Evolutionary conservation across 2,797 vertebrate genomes (phyloP).

Genomic region (Jordanella pulchra): DNA sequence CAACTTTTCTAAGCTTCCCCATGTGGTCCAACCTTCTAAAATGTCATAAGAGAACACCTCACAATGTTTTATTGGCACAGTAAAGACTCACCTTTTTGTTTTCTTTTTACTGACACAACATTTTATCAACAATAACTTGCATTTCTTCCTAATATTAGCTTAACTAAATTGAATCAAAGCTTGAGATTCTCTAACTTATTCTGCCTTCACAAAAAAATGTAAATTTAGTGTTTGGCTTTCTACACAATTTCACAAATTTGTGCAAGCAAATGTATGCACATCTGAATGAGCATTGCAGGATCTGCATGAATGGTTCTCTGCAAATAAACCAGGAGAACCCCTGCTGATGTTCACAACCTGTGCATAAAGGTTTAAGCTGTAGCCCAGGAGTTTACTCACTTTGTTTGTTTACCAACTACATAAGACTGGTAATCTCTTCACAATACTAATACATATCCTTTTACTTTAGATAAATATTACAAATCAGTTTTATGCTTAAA

Average conservation of each 20-base stretch:
- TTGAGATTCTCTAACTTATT: too few species aligned
- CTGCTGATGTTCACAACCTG: not conserved
- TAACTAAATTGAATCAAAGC: too few species aligned
- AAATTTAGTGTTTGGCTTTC: not conserved
- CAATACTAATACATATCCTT: constrained; percentile 29
- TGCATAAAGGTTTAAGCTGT: constrained; percentile 4
- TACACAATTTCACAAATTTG: not conserved
- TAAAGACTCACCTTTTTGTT: not conserved
- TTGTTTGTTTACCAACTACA: constrained; percentile 22
- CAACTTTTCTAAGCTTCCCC: not conserved
- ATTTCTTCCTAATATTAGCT: too few species aligned
- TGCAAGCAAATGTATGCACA: not conserved
- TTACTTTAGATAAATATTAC: constrained; percentile 32
- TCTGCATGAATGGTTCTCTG: not conserved
- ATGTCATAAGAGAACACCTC: not conserved
- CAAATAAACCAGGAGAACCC: not conserved
- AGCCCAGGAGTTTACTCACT: constrained; percentile 6
- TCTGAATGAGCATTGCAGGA: not conserved
- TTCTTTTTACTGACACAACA: too few species aligned
- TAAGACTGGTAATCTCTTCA: constrained; percentile 23
- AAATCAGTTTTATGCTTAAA: constrained; percentile 45
- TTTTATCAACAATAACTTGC: too few species aligned
- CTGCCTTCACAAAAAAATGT: not conserved
- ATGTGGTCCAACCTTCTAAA: not conserved
- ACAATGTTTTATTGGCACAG: not conserved